Conservation (phyloP, 2,888 invertebrate genomes). For the Bruchidius siliquastri region DNA sequence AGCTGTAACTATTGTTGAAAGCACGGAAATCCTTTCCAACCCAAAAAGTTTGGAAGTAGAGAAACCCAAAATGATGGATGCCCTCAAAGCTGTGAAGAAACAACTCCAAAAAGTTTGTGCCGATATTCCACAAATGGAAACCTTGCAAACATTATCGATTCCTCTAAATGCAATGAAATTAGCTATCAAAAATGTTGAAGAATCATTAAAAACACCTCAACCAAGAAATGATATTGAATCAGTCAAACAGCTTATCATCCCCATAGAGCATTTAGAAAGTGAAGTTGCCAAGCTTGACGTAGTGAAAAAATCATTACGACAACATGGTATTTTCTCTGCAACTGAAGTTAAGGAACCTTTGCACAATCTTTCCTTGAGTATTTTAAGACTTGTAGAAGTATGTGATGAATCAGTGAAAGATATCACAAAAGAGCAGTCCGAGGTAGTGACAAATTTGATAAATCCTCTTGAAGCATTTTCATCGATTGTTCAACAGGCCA, state of each 20-base stretch:
- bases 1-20: neutral
- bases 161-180: neutral
- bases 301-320: neutral
- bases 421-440: neutral
- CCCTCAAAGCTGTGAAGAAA: conserved; percentile 7
- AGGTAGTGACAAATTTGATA: neutral
- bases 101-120: conserved; percentile 1
- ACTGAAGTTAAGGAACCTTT: conserved; percentile 2
- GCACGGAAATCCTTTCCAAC: neutral
- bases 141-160: neutral
- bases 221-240: neutral
- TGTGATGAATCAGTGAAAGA: neutral
- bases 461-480: conserved; percentile 5
- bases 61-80: conserved; percentile 12
- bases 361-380: neutral
- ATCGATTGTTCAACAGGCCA: neutral
- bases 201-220: neutral
- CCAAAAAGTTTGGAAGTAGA: conserved; percentile 11
- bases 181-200: neutral
- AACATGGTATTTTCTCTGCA: conserved; percentile 1
- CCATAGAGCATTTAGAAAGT: neutral
- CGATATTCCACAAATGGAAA: neutral
- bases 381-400: neutral
- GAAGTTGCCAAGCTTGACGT: neutral
- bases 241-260: neutral